phyloP scores from a whole-genome alignment of 2,797 vertebrate species.

The Vipera ursinii region DNA sequence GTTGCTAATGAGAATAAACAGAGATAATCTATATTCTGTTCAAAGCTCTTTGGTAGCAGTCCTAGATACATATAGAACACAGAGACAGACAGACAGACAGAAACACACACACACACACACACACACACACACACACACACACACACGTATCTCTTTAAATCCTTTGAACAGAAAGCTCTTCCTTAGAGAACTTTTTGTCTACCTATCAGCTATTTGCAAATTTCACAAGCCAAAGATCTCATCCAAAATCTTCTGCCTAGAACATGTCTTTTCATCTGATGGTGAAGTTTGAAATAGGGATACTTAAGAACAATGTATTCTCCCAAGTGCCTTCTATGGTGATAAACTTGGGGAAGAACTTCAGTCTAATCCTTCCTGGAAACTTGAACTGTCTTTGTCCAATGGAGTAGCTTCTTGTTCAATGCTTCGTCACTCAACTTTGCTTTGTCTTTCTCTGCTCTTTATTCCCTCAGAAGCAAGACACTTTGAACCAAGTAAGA shows the following conservation, averaged over 20 bases:
- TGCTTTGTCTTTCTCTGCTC: slow-evolving; percentile 33
- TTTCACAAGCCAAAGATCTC: not conserved
- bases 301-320: not conserved
- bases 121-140: not conserved
- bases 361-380: not conserved
- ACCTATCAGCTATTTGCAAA: not conserved
- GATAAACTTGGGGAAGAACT: not conserved
- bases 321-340: not conserved
- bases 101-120: not conserved
- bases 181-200: not conserved
- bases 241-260: not conserved
- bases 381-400: not conserved
- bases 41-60: not conserved
- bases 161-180: not conserved
- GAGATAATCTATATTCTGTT: not conserved
- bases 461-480: slow-evolving; percentile 79
- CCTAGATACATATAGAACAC: not conserved
- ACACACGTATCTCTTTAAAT: not conserved
- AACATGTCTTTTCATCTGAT: not conserved
- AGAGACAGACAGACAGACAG: not conserved
- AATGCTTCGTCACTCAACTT: slow-evolving; percentile 3
- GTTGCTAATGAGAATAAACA: not conserved
- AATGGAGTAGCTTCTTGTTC: not conserved
- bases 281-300: not conserved
- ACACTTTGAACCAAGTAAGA: slow-evolving; percentile 85